Base-by-base conservation (phyloP, 2,888 invertebrate species). In the Chymomyza fuscimana region DNA sequence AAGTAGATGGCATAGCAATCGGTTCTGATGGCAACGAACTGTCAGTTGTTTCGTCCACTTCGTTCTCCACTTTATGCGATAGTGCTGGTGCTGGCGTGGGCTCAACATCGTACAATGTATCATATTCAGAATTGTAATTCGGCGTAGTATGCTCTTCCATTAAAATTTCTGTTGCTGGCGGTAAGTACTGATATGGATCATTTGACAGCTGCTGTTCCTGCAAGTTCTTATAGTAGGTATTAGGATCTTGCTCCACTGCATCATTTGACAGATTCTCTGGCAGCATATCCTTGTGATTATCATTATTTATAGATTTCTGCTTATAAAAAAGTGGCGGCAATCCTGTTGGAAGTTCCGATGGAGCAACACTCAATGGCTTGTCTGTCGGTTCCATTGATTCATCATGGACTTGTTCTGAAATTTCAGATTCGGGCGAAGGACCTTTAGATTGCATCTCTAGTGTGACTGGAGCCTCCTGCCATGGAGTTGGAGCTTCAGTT, bases 261-360 rank as follows among this genome's bases (percentile, higher is more conserved):
- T 19, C 52, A 36, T 51, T 19, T 56, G 52, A 46, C 12, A 65
- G 46, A 58, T 76, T 77, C 36, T 85, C 71, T 36, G 78, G 71
- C 46, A 80, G 80, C 67, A 86, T 52, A 10, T 79, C 46, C 16
- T 76, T 85, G 40, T 82, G 78, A 58, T 74, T 80, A 19, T 82
- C 77, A 62, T 82, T 83, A 62, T 82, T 62, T 12, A 69, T 58
- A 40, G 7, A 71, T 56, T 79, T 70, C 16, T 74, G 66, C 40
- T 84, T 74, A 6, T 77, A 74, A 5, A 87, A 82, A 6, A 84
- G 68, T 4, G 80, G 73, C 29, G 87, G 76, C 63, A 85, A 63
- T 25, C 58, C 75, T n/a, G 68, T 22, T 0, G 75, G 32, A 3
- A 60, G 15, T 15, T 40, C 59, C n/a, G 29, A 22, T 9, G 50